Base-by-base conservation (phyloP, 2,888 invertebrate genomes). In the Hydrotaea cyrtoneurina region DNA sequence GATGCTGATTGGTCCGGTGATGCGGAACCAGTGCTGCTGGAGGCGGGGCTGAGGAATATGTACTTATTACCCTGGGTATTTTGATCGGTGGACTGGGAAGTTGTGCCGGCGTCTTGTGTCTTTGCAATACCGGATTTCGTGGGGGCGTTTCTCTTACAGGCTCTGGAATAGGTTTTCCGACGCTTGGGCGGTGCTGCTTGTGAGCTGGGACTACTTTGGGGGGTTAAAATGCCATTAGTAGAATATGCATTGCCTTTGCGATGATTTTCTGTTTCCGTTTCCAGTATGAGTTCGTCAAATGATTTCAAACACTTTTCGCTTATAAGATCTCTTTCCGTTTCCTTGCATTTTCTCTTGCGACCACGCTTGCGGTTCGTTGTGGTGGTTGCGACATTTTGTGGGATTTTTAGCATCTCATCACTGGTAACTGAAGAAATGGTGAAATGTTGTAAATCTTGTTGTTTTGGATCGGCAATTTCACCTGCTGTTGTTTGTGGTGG, bases 381-480 rank as follows among this genome's bases (percentile, higher is more conserved):
- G 2, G 55, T 11, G 1, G 19, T 8, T 21, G 4, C 3, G 8
- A 55, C 7, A 10, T 57, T 31, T 19, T 13, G 17, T 0, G 23
- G 53, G 17, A 15, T 3, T 59, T 39, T 53, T 17, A 64, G 10
- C 23, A 21, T 55, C 64, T 21, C 17, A 55, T 19, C 31, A 23
- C 0, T 59, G 8, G 19, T 59, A 10, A 50, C 15, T 76, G 46
- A 46, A 21, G 39, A 39, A n/a, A 10, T 39, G 1, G 23, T 59
- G 26, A 23, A 59, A 23, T 64, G 64, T 36, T 64, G 31, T 64
- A 64, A 39, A 64, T 64, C 31, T 71, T 59, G 57, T 59, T 57
- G 43, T 64, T 64, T 64, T 64, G 31, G 50, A 2, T 39, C 50
- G 13, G 26, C 23, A 69, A 46, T 77, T 66, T 62, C 62, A 74